These are phyloP conservation scores for Chaetops frenatus DNA, from an alignment of 2,113 vertebrate species.

Conservation along the genomic window DNA sequence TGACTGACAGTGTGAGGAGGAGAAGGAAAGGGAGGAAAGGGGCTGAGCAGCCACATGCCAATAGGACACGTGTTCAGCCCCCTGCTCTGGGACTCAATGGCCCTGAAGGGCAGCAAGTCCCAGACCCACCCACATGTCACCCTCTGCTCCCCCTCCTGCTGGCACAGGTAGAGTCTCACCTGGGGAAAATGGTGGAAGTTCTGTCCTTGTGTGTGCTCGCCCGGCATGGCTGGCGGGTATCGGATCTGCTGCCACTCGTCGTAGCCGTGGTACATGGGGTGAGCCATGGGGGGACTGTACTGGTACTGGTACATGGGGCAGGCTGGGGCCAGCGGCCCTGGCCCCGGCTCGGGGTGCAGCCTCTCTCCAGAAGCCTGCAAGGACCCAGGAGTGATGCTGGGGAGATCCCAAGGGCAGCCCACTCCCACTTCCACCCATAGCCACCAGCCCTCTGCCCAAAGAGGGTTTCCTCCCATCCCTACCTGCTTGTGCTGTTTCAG, in stretches of 20 bases:
- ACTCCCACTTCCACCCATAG: not conserved
- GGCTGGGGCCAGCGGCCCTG: conserved; percentile 70
- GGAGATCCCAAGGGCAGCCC: not conserved
- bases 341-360: conserved; percentile 78
- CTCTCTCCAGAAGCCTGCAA: conserved; percentile 80
- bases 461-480: not conserved
- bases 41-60: not conserved
- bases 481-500: conserved; percentile 95
- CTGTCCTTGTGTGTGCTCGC: conserved; percentile 67
- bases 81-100: not conserved
- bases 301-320: conserved; percentile 87
- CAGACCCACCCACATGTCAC: accelerated
- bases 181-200: conserved; percentile 80
- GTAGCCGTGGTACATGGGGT: conserved; percentile 77
- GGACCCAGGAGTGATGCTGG: not conserved
- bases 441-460: not conserved
- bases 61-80: not conserved
- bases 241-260: conserved; percentile 89
- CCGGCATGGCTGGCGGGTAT: conserved; percentile 79
- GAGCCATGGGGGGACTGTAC: conserved; percentile 77
- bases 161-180: conserved; percentile 46
- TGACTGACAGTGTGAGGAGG: not conserved
- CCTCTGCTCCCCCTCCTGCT: not conserved
- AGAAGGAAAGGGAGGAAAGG: not conserved
- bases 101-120: not conserved